Conservation (phyloP, 2,888 invertebrate species). For the Drosophila niveifrons region DNA sequence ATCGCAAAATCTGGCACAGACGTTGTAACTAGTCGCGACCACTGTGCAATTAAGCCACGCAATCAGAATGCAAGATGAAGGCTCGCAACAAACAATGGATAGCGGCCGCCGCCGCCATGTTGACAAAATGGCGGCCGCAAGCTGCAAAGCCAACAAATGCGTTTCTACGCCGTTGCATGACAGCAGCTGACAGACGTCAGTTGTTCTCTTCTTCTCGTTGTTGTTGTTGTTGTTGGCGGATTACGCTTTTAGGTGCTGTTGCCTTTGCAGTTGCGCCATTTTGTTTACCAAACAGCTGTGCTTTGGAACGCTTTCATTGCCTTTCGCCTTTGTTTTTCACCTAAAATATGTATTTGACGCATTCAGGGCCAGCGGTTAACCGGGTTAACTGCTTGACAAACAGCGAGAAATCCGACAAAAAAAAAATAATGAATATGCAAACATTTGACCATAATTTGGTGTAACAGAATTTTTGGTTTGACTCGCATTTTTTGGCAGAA, state of each 20-base stretch:
- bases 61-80: conserved; percentile 78
- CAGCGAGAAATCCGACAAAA: not conserved
- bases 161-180: conserved; percentile 39
- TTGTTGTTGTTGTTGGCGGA: conserved; percentile 32
- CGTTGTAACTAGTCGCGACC: conserved; percentile 21
- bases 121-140: conserved; percentile 73
- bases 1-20: conserved; percentile 53
- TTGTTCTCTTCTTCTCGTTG: conserved; percentile 16
- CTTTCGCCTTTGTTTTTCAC: conserved; percentile 9
- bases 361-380: conserved; percentile 8
- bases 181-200: conserved; percentile 53
- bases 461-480: not conserved
- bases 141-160: conserved; percentile 73
- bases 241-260: conserved; percentile 52
- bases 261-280: conserved; percentile 21
- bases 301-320: conserved; percentile 25
- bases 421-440: not conserved
- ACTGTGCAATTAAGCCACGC: conserved; percentile 74
- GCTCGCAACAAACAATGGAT: conserved; percentile 65
- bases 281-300: conserved; percentile 41
- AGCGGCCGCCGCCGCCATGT: conserved; percentile 46
- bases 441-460: not conserved
- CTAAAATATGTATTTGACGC: conserved; percentile 10
- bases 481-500: not conserved
- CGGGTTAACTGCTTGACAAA: conserved; percentile 9